Evolutionary conservation across 2,888 invertebrate species (phyloP), one percentile per base, ranked within the genome.

Genomic region (Parapristionchus giblindavisi): DNA sequence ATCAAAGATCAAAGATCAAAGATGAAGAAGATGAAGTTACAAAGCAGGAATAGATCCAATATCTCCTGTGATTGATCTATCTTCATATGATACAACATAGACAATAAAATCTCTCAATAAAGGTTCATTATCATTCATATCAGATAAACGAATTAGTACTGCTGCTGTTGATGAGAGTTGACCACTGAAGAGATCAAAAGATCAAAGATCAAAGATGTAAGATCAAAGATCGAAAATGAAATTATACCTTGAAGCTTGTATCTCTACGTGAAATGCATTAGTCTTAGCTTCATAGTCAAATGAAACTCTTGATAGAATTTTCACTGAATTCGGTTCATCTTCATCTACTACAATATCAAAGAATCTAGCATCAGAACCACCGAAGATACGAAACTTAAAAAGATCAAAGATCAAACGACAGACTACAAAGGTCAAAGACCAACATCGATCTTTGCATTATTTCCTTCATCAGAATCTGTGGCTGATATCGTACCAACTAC

Each of bases 251-350:
- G 80, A 81, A 1, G 98, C 98, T 74, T 96, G 90, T 4, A 99
- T 92, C 32, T 94, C 92, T 3, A 97, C 89, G 88, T 94, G 93
- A 88, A 94, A 98, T 77, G 92, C 92, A 89, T 96, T 96, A 78
- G 94, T 92, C 56, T 84, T 84, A n/a, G 94, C 94, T 88, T 99
- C 99, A 88, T 96, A 98, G 90, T 99, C 98, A 51, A 99, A 89
- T 86, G 96, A 95, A 0, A 93, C 93, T 91, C 94, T 92, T 0
- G 95, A 95, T 3, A 98, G 90, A 87, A 95, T 94, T 0, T 96
- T 95, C 3, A 89, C 89, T 21, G 83, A 83, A 58, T 83, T 85
- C 24, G 80, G 79, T 38, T 82, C 79, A n/a, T 77, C 72, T 24
- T 73, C 79, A 38, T 80, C 81, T 78, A 93, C 92, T 83, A 85